Evolutionary conservation across 2,797 vertebrate species (phyloP).

Genomic region (Oceanodroma leucorhoa): DNA sequence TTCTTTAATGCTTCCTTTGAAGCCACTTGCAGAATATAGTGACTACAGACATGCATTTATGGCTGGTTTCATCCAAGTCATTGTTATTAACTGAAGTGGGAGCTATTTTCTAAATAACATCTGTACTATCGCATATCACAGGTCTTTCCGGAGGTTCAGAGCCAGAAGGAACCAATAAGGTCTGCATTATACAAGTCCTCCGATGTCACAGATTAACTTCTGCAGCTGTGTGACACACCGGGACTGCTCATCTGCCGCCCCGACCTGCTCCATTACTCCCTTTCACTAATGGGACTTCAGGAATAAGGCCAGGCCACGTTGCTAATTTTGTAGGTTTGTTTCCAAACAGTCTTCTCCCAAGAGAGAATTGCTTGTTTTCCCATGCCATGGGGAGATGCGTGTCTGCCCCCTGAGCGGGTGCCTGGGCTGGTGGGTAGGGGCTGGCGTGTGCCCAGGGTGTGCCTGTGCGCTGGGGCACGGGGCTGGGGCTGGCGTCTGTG

Average conservation of each 20-base stretch:
- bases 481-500: background rate
- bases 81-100: background rate
- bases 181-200: background rate
- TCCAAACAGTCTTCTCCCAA: background rate
- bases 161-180: background rate
- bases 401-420: background rate
- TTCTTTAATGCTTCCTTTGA: constrained; percentile 19
- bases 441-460: accelerated
- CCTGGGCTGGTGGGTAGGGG: background rate
- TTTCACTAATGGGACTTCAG: background rate
- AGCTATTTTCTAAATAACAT: constrained; percentile 29
- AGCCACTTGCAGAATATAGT: background rate
- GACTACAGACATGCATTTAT: background rate
- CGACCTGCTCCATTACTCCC: background rate
- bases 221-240: background rate
- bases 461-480: background rate
- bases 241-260: accelerated
- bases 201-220: background rate
- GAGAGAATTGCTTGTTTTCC: background rate
- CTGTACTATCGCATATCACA: background rate
- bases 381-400: accelerated
- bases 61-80: background rate
- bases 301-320: background rate
- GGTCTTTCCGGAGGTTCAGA: background rate
- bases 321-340: background rate